Evolutionary conservation across 2,797 vertebrate genomes (phyloP).

Genomic region (Sarcoramphus papa): DNA sequence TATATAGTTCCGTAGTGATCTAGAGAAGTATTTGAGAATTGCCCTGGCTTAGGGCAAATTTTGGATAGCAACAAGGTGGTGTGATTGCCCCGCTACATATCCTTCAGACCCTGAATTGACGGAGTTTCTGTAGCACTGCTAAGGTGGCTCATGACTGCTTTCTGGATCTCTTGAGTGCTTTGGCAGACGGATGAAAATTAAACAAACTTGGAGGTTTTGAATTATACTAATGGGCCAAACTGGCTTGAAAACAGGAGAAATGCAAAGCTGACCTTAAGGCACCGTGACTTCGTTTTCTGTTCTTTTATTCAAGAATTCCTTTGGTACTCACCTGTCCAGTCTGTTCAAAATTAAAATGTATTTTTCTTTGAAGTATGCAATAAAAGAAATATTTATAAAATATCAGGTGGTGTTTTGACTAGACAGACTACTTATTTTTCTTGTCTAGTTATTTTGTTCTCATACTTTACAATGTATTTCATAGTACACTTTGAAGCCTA

Average conservation of each 20-base stretch:
- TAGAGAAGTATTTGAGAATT: background rate
- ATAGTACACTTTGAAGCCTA: background rate
- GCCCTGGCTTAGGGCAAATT: background rate
- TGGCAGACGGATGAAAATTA: background rate
- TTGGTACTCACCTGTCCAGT: constrained; percentile 10
- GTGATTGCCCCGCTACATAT: accelerated
- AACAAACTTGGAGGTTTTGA: background rate
- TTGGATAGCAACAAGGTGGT: background rate
- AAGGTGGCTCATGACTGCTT: background rate
- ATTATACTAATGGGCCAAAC: background rate
- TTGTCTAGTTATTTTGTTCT: constrained; percentile 1
- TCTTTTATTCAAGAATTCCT: background rate
- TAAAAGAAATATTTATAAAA: constrained; percentile 25
- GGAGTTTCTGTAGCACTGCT: background rate
- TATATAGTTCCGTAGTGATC: background rate
- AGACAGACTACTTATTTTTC: constrained; percentile 14
- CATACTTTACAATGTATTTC: background rate
- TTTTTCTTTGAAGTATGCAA: constrained; percentile 27
- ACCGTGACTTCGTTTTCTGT: background rate
- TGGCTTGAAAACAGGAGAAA: background rate
- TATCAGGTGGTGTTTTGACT: constrained; percentile 32
- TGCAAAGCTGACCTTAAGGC: background rate
- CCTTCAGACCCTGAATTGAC: background rate
- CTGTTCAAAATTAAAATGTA: background rate
- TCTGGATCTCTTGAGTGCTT: background rate